phyloP scores from a whole-genome alignment of 2,888 invertebrate genomes.

The Dioctria linearis region DNA sequence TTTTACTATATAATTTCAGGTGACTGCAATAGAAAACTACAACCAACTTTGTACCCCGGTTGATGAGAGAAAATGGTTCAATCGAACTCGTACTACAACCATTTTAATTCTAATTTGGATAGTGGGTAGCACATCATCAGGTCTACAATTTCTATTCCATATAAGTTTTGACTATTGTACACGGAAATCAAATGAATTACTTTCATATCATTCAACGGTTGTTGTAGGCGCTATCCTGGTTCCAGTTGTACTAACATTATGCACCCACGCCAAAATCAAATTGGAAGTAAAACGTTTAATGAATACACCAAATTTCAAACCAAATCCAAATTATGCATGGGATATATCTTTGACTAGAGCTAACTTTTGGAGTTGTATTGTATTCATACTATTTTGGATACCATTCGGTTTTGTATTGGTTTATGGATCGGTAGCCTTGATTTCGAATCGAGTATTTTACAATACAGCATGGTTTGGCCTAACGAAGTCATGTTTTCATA shows the following conservation, averaged over 20 bases:
- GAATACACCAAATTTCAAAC: slow-evolving; percentile 75
- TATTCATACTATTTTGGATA: slow-evolving; percentile 78
- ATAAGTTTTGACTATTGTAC: slow-evolving; percentile 81
- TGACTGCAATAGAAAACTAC: slow-evolving; percentile 79
- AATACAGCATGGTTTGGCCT: slow-evolving; percentile 80
- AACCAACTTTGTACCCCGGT: slow-evolving; percentile 75
- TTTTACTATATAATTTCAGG: slow-evolving; percentile 63
- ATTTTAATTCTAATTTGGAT: slow-evolving; percentile 75
- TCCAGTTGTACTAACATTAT: slow-evolving; percentile 75
- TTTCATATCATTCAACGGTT: slow-evolving; percentile 74
- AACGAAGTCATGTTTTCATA: slow-evolving; percentile 79
- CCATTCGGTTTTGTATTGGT: slow-evolving; percentile 78
- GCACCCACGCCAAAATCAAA: slow-evolving; percentile 73
- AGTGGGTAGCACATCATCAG: slow-evolving; percentile 74
- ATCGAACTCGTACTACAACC: slow-evolving; percentile 71
- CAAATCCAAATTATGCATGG: slow-evolving; percentile 76
- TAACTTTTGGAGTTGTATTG: slow-evolving; percentile 77
- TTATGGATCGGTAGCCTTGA: slow-evolving; percentile 72
- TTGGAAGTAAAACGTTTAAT: slow-evolving; percentile 73
- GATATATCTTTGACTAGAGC: slow-evolving; percentile 77
- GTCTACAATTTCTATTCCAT: slow-evolving; percentile 75
- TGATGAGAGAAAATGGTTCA: slow-evolving; percentile 66
- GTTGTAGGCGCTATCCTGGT: slow-evolving; percentile 75
- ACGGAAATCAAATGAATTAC: slow-evolving; percentile 73
- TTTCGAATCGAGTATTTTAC: slow-evolving; percentile 75